Conservation (phyloP, 2,113 vertebrate species). For the Eptesicus fuscus region DNA sequence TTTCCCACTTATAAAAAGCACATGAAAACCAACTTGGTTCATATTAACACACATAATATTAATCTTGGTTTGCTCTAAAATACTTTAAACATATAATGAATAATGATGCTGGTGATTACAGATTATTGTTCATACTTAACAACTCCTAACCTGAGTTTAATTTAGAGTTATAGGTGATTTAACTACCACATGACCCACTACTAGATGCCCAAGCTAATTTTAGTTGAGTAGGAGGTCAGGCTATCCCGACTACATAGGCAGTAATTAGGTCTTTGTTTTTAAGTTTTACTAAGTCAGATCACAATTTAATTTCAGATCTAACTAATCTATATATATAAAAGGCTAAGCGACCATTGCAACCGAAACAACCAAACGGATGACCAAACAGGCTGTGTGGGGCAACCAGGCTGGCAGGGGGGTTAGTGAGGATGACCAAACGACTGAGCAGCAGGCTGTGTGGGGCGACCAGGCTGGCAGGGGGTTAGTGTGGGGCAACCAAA, state of each 20-base stretch:
- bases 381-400: too few species aligned
- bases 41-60: background rate
- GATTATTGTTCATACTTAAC: background rate
- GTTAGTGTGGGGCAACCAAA: too few species aligned
- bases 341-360: too few species aligned
- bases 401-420: too few species aligned
- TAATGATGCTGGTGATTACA: background rate
- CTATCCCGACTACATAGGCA: background rate
- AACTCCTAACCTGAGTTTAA: background rate
- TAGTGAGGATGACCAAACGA: too few species aligned
- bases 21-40: background rate
- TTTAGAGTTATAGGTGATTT: background rate
- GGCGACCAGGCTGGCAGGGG: too few species aligned
- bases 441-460: too few species aligned
- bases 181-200: background rate
- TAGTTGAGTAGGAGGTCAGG: background rate
- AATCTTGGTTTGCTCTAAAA: constrained; percentile 15
- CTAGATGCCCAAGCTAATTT: background rate
- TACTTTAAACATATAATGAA: background rate
- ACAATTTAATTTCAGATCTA: constrained; percentile 34
- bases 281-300: constrained; percentile 5
- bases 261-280: background rate
- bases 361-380: too few species aligned
- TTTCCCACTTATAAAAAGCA: background rate
- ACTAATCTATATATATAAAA: background rate